Evolutionary conservation across 2,113 vertebrate species (phyloP).

Genomic region (Mobula hypostoma): DNA sequence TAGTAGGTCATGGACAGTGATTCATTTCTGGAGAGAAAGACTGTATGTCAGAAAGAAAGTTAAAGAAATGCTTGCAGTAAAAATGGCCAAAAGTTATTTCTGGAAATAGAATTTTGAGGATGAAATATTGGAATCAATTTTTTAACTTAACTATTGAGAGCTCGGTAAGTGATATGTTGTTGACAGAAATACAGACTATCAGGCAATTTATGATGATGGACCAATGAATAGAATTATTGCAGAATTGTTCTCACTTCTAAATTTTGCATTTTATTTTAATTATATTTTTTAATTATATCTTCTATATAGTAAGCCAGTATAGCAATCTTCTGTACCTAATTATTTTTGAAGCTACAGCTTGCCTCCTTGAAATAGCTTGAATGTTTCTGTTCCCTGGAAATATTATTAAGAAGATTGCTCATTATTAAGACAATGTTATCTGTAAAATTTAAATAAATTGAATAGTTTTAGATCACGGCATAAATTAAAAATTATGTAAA

Average conservation of each 20-base stretch:
- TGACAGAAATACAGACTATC: not conserved
- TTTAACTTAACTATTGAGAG: not conserved
- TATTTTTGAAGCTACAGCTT: not conserved
- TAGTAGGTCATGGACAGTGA: not conserved
- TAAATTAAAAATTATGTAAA: not conserved
- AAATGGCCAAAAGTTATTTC: not conserved
- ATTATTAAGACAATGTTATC: not conserved
- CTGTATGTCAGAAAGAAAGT: not conserved
- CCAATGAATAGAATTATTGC: not conserved
- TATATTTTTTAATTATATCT: not conserved
- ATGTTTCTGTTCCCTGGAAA: not conserved
- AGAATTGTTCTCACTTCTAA: not conserved
- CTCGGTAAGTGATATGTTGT: not conserved
- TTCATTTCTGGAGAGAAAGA: not conserved
- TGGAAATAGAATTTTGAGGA: not conserved
- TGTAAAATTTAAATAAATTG: not conserved
- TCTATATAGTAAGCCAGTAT: no score
- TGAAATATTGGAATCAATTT: slow-evolving; percentile 3
- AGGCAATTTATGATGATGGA: not conserved
- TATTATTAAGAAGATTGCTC: not conserved
- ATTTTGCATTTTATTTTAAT: not conserved
- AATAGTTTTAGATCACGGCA: not conserved
- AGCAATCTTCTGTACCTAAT: no score
- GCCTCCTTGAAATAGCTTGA: not conserved
- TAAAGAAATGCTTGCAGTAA: not conserved